Evolutionary conservation across 2,888 invertebrate species (phyloP).

Genomic region (Andrena praecox): DNA sequence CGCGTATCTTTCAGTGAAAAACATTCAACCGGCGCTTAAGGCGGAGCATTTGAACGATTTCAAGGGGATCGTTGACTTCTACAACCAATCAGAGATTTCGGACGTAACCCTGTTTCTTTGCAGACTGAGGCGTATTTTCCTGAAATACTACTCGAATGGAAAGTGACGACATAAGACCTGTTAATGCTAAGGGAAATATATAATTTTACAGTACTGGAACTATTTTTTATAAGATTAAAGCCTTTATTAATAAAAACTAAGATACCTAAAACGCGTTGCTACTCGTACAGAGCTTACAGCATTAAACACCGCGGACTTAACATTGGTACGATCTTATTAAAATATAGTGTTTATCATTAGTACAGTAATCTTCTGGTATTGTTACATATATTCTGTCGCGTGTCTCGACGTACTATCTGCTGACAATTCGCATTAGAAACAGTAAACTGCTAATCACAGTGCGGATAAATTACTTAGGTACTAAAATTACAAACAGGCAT

Average conservation of each 20-base stretch:
- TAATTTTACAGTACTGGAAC: constrained; percentile 12
- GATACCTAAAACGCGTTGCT: constrained; percentile 66
- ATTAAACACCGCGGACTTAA: constrained; percentile 53
- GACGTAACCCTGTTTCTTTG: constrained; percentile 76
- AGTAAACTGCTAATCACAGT: constrained; percentile 78
- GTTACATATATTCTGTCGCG: constrained; percentile 28
- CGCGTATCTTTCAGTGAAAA: constrained; percentile 72
- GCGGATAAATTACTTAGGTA: constrained; percentile 78
- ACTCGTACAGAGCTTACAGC: constrained; percentile 55
- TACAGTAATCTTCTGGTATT: constrained; percentile 52
- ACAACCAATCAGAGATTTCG: constrained; percentile 63
- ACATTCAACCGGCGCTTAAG: constrained; percentile 76
- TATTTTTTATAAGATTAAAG: constrained; percentile 58
- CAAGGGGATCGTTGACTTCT: constrained; percentile 64
- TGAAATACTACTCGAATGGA: constrained; percentile 69
- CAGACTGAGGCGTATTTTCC: constrained; percentile 74
- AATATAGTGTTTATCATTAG: constrained; percentile 57
- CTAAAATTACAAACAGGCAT: constrained; percentile 76
- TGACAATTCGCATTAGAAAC: constrained; percentile 52
- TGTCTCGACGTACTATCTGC: constrained; percentile 33
- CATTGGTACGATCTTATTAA: constrained; percentile 58
- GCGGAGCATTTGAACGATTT: constrained; percentile 71
- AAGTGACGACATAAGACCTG: constrained; percentile 14
- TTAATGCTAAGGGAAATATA: constrained; percentile 3
- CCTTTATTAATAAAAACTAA: constrained; percentile 79